Evolutionary conservation across 2,113 vertebrate genomes (phyloP).

Genomic region (Solenodon paradoxus): DNA sequence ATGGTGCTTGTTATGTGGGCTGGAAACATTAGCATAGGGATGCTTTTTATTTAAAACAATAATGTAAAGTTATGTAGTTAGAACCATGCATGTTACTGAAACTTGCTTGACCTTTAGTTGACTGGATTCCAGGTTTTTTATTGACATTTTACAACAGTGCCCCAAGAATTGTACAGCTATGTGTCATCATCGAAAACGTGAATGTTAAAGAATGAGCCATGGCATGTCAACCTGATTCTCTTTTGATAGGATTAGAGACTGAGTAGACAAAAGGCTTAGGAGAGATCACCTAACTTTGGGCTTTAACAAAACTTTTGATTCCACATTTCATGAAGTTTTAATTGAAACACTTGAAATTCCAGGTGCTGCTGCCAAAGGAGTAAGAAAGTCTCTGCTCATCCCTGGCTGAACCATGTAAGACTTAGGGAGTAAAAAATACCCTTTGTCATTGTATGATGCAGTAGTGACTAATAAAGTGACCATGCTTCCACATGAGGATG

Average conservation of each 20-base stretch:
- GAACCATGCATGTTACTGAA: constrained; percentile 30
- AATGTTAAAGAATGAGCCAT: constrained; percentile 22
- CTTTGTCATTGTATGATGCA: not conserved
- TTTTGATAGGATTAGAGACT: constrained; percentile 38
- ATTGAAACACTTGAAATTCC: constrained; percentile 57
- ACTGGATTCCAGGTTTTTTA: not conserved
- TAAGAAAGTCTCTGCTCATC: not conserved
- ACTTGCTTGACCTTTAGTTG: constrained; percentile 31
- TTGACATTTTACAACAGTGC: constrained; percentile 14
- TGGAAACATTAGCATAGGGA: constrained; percentile 25
- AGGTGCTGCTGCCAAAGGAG: not conserved
- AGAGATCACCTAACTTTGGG: constrained; percentile 39
- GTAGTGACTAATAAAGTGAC: not conserved
- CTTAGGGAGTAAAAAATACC: not conserved
- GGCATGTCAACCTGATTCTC: constrained; percentile 28
- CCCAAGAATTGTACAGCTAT: constrained; percentile 6
- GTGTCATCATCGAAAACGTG: constrained; percentile 28
- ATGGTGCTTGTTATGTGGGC: not conserved
- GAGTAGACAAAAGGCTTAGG: constrained; percentile 57
- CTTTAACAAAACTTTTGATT: constrained; percentile 57
- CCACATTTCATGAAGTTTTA: constrained; percentile 54
- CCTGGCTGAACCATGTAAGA: not conserved
- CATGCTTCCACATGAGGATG: not conserved
- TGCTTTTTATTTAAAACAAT: constrained; percentile 47
- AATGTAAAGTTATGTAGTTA: constrained; percentile 44